Base-by-base conservation (phyloP, 1,140 invertebrate species). In the Bombus polaris region DNA sequence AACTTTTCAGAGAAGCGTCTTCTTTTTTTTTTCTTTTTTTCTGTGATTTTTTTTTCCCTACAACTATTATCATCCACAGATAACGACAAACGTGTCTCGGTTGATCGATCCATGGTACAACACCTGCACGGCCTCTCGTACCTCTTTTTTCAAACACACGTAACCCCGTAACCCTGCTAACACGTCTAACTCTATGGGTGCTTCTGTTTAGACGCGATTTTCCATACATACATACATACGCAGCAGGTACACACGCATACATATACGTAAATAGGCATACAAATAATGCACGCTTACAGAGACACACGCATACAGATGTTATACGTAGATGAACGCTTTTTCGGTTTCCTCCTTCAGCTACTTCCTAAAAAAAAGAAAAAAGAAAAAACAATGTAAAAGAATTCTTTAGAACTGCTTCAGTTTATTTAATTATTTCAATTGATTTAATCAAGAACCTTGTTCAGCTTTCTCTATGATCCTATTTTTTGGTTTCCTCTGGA, bases 91-190 rank as follows among this genome's bases (percentile, higher is more conserved):
- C 53, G 47, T 53, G 13, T 77, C 53, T 28, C 25, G 75, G 28
- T 79, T 82, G 76, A 79, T 83, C 80, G 85, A 79, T 74, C 80
- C 83, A 75, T 79, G 25, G 59, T n/a, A 25, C 35, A 87, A 87
- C 81, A 83, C 86, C 79, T 85, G 89, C 89, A 90, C 89, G 89
- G 89, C 88, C 89, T 89, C 85, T 75, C 80, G 83, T 88, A 32
- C 32, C 32, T 68, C 32, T 70, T 42, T 75, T 53, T 35, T 78
- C 37, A 22, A 39, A 6, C 2, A 85, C 77, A 85, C 79, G n/a
- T 91, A 91, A 89, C 90, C 75, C 71, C 83, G 70, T 92, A 92
- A 90, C 86, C 86, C 89, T 79, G 85, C 85, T 92, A 91, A 89
- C 82, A 91, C 85, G 70, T 81, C 65, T 92, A 91, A 92, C 90